Evolutionary conservation across 2,888 invertebrate genomes (phyloP), one percentile per base, ranked within the genome.

Genomic region (Ligdia adustata): DNA sequence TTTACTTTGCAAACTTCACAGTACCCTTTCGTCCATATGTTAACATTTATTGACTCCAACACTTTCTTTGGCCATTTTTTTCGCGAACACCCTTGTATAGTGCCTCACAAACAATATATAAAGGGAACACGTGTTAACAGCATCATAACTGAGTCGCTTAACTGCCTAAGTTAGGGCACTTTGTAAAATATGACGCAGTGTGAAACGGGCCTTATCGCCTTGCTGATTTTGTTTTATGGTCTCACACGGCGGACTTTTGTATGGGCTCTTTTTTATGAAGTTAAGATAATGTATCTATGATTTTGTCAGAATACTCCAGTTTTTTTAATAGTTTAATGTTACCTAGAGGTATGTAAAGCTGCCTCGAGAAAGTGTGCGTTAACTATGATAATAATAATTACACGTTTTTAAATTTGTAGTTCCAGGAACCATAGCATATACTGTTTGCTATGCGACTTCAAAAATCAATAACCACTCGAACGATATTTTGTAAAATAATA

Each of bases 101-200:
- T 80, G 72, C 66, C 69, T 71, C 72, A 73, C 75, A 74, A 75
- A 82, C 82, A 82, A 79, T 82, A 83, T 83, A 80, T 70, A 75
- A 70, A 71, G 72, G 63, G 79, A 84, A 82, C 89, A 89, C 85
- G 88, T 90, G 89, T 88, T 89, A 88, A 88, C 87, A 85, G 72
- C 72, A 77, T 83, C 78, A 87, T 89, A 87, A 87, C 83, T 77
- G 75, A 72, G 75, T 69, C 69, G 74, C 80, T 79, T 87, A 89
- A 89, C 88, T 85, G 89, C 87, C 79, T 66, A 88, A 89, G 84
- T 89, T 90, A 79, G 75, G 84, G 86, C 83, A 79, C 78, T 87
- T 85, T 77, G 79, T 90, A 72, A 90, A 89, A 89, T 89, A 90
- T 87, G 86, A 82, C 84, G 84, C 85, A 67, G 73, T 74, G 74